phyloP scores from a whole-genome alignment of 2,888 invertebrate genomes.

The Saturnia japonica region DNA sequence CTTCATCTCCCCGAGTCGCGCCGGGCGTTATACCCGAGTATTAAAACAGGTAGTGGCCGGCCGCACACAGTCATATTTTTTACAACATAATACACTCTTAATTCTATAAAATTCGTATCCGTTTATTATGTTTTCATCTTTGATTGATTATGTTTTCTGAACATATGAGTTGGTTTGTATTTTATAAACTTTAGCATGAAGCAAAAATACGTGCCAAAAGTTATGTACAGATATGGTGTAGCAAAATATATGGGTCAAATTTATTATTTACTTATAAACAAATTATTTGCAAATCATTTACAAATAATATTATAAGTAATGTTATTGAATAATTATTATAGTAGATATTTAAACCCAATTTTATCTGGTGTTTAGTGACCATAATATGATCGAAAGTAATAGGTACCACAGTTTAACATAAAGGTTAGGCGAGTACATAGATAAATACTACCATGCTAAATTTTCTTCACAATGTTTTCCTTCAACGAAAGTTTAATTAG shows the following conservation, averaged over 20 bases:
- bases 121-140: conserved; percentile 40
- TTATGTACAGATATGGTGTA: no score
- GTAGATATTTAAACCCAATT: background rate
- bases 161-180: background rate
- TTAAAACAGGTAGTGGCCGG: conserved; percentile 73
- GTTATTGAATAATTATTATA: no score
- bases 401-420: no score
- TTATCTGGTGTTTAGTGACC: background rate
- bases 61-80: conserved; percentile 57
- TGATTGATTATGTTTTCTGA: background rate
- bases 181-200: background rate
- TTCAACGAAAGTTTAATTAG: background rate
- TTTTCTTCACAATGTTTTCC: background rate
- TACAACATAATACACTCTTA: conserved; percentile 40
- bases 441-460: background rate
- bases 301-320: no score
- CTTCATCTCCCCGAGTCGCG: conserved; percentile 25
- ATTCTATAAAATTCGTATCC: conserved; percentile 50
- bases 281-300: no score
- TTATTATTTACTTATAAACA: no score
- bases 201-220: no score
- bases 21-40: conserved; percentile 42
- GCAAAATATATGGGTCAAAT: no score
- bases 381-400: background rate
- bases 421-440: background rate